Percentiles rank a stretch among this genome's conserved stretches.
Conservation (phyloP, 2,797 vertebrate genomes). For the Tadarida brasiliensis region DNA sequence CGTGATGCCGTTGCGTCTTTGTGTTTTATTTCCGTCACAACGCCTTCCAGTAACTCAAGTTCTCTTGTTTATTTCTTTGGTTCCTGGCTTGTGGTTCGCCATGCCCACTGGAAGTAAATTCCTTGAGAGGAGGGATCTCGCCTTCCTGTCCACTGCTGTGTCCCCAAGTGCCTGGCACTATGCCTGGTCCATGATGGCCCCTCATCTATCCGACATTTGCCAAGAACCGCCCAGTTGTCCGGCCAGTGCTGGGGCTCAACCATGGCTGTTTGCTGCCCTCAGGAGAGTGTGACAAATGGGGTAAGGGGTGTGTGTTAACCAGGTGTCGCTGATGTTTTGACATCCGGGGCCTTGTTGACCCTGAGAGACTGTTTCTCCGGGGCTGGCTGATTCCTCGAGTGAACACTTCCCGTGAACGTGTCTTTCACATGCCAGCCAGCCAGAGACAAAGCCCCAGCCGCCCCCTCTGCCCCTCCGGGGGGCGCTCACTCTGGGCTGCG, state of each 20-base stretch:
- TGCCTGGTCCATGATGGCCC: background rate
- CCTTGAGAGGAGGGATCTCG: background rate
- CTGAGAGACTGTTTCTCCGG: background rate
- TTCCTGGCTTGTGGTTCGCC: background rate
- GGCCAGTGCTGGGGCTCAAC: background rate
- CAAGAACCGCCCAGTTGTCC: background rate
- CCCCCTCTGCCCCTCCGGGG: background rate
- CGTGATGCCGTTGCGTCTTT: rapidly evolving
- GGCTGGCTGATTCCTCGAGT: background rate
- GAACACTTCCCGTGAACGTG: background rate
- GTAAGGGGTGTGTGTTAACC: background rate
- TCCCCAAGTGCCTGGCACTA: too few species aligned
- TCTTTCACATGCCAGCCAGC: background rate
- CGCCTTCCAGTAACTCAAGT: background rate
- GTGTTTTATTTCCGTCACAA: background rate
- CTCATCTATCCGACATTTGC: background rate
- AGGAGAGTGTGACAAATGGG: background rate
- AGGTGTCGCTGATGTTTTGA: background rate
- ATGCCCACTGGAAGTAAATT: background rate
- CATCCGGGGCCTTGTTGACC: background rate
- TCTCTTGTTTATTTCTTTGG: background rate
- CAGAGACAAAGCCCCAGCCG: rapidly evolving
- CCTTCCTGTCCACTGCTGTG: background rate
- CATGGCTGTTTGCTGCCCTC: background rate
- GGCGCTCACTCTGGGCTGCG: background rate